phyloP scores from a whole-genome alignment of 2,888 invertebrate genomes.

The Caenorhabditis sp. region DNA sequence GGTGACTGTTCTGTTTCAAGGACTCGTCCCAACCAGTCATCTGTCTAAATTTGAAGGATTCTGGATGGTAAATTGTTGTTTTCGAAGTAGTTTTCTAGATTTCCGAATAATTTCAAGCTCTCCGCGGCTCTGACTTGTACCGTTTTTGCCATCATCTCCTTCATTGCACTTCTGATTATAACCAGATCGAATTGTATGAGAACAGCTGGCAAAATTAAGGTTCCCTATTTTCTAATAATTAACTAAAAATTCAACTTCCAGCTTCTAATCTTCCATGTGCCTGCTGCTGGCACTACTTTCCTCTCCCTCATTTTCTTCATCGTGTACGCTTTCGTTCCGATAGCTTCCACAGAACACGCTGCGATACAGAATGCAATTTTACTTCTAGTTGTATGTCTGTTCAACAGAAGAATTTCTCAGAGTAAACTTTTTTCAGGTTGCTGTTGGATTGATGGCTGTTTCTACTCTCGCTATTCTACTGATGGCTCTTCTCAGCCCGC shows the following conservation, averaged over 20 bases:
- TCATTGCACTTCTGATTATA: slow-evolving; percentile 34
- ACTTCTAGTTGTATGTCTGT: slow-evolving; percentile 23
- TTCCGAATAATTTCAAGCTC: slow-evolving; percentile 16
- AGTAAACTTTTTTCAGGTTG: neutral
- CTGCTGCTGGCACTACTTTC: slow-evolving; percentile 1
- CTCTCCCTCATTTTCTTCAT: slow-evolving; percentile 32
- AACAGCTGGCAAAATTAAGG: slow-evolving; percentile 24
- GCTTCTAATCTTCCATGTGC: slow-evolving; percentile 26
- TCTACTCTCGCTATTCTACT: neutral
- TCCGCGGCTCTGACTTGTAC: slow-evolving; percentile 11
- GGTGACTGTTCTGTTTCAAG: slow-evolving; percentile 30
- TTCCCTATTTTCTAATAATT: neutral
- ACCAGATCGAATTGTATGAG: slow-evolving; percentile 22
- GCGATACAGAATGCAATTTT: slow-evolving; percentile 35
- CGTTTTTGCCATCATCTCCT: slow-evolving; percentile 21
- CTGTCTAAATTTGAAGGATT: slow-evolving; percentile 11
- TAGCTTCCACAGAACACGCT: neutral
- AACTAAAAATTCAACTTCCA: slow-evolving; percentile 12
- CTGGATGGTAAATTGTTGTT: slow-evolving; percentile 36
- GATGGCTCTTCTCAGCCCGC: slow-evolving; percentile 16
- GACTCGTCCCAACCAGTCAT: slow-evolving; percentile 26
- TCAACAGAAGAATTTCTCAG: neutral
- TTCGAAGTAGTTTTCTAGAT: neutral
- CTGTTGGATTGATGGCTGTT: neutral
- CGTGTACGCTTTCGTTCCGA: slow-evolving; percentile 21